phyloP scores from a whole-genome alignment of 2,113 vertebrate genomes.

The Pseudorasbora parva region DNA sequence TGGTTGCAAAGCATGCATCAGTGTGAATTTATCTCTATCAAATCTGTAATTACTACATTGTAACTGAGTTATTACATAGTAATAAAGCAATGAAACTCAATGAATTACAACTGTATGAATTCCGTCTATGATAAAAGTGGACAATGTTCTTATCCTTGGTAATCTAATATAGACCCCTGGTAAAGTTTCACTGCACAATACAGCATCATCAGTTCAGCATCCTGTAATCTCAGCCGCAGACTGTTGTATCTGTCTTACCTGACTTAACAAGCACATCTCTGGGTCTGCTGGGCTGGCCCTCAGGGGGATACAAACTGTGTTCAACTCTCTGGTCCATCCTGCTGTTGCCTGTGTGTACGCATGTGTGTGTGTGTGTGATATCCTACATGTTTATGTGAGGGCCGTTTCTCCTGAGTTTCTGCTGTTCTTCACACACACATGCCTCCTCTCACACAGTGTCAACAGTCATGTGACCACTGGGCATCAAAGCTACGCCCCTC shows the following conservation, averaged over 20 bases:
- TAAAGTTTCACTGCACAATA: neutral
- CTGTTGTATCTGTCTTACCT: conserved; percentile 74
- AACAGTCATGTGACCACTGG: conserved; percentile 68
- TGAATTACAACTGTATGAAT: neutral
- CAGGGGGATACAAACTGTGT: conserved; percentile 62
- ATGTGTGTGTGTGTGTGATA: conserved; percentile 29
- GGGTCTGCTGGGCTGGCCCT: conserved; percentile 74
- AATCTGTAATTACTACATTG: neutral
- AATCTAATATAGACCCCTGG: neutral
- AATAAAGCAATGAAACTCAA: neutral
- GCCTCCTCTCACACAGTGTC: conserved; percentile 57
- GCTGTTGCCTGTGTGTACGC: conserved; percentile 22
- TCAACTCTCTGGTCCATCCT: conserved; percentile 75
- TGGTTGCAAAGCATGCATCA: neutral
- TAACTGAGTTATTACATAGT: neutral
- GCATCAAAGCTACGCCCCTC: conserved; percentile 57
- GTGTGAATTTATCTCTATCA: too few relatives aligned
- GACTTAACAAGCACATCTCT: conserved; percentile 80
- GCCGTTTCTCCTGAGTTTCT: conserved; percentile 34
- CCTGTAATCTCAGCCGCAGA: conserved; percentile 10
- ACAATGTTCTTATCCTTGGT: neutral
- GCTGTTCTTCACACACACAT: conserved; percentile 61
- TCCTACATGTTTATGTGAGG: conserved; percentile 48
- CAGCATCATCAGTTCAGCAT: conserved; percentile 10
- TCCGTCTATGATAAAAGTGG: neutral